Evolutionary conservation across 2,113 vertebrate species (phyloP), one percentile per base, ranked within the genome.

Genomic region (Pionites leucogaster): DNA sequence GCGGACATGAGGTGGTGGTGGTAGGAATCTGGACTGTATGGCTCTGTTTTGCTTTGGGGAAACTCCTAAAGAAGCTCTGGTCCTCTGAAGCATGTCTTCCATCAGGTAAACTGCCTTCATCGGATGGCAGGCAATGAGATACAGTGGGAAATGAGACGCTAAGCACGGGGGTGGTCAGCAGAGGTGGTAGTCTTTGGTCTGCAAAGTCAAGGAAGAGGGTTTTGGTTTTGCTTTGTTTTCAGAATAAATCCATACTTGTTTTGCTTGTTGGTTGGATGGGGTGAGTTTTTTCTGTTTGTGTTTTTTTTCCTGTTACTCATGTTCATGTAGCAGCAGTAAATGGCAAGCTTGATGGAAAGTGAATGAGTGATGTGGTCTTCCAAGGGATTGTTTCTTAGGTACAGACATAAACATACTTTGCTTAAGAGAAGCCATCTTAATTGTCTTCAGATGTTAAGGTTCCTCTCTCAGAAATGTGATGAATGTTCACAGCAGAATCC

Each of bases 121-220:
- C 46, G 6, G 22, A 1, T 2, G 11, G 42, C 64, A 31, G 3
- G 7, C 13, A 17, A 6, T 2, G 7, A 46, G 33, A 7, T 33
- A 6, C 10, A 7, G 25, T 24, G n/a, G 50, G 75, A 79, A 52
- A 7, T 3, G 47, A 76, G 59, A 71, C 22, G 27, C 29, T 31
- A 10, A 79, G 42, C n/a, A 18, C 16, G 4, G 37, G 27, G 10
- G 3, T 37, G 59, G 8, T 46, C 64, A 44, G 74, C 55, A 52
- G 41, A 74, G 24, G 8, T 81, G 35, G 14, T 79, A 25, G 17
- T 5, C 53, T 74, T 69, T 62, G 44, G 31, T 69, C 31, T 70
- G 11, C 46, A 8, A 17, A 59, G 13, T 72, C 50, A 79, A 25
- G 57, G 23, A 60, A 60, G 28, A 72, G 17, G 13, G 1, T n/a